Evolutionary conservation across 2,888 invertebrate species (phyloP).

Genomic region (Anorthoa munda): DNA sequence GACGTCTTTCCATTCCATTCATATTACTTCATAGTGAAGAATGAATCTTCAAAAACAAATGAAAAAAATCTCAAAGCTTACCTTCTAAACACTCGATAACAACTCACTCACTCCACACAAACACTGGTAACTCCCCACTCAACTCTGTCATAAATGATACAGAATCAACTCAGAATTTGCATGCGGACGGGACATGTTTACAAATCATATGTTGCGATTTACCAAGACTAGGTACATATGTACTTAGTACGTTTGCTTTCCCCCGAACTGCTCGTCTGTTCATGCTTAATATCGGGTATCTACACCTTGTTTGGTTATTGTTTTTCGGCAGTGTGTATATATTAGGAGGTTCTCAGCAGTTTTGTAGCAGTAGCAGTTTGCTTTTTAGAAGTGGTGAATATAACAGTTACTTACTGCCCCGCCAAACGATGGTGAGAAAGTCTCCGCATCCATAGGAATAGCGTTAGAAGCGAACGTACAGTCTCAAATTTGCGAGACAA

Average conservation of each 20-base stretch:
- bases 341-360: not conserved
- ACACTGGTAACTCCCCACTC: constrained; percentile 60
- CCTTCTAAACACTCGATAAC: not conserved
- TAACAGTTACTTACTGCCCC: too few species aligned
- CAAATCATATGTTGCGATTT: constrained; percentile 77
- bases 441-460: too few species aligned
- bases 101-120: not conserved
- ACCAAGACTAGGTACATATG: constrained; percentile 63
- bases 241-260: constrained; percentile 54
- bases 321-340: constrained; percentile 4
- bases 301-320: constrained; percentile 26
- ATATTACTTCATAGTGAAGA: too few species aligned
- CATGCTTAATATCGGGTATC: constrained; percentile 44
- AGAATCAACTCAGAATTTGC: constrained; percentile 76
- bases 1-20: too few species aligned
- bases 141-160: constrained; percentile 76
- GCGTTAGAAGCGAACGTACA: too few species aligned
- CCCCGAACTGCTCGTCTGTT: constrained; percentile 31
- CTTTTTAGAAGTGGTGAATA: not conserved
- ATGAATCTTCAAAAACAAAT: not conserved
- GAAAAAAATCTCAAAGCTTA: not conserved
- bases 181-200: constrained; percentile 77
- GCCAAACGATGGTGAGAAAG: too few species aligned
- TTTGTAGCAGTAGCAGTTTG: not conserved
- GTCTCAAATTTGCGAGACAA: too few species aligned